Conservation (phyloP, 2,113 vertebrate species). For the Prunella himalayana region DNA sequence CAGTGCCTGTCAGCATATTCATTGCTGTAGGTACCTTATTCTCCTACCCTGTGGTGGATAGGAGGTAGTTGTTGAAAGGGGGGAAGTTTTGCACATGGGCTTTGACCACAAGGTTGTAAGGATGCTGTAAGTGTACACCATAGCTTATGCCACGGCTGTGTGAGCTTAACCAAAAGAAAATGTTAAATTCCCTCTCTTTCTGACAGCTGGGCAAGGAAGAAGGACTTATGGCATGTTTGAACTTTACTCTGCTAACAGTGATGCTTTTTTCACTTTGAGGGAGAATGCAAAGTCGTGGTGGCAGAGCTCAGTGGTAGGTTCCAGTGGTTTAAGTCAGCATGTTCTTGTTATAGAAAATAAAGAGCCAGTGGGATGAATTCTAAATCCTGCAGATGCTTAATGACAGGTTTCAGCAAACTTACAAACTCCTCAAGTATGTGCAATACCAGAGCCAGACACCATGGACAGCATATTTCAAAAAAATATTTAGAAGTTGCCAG, state of each 20-base stretch:
- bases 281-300: background rate
- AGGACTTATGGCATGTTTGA: background rate
- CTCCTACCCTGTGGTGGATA: background rate
- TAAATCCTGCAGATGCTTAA: conserved; percentile 59
- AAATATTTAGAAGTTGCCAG: background rate
- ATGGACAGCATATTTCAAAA: background rate
- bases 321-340: conserved; percentile 57
- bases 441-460: conserved; percentile 1
- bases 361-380: background rate
- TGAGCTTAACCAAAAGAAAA: background rate
- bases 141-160: accelerated
- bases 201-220: background rate
- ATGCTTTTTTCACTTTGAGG: background rate
- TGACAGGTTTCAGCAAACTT: conserved; percentile 52
- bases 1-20: background rate
- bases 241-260: background rate
- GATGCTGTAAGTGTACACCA: background rate
- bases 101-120: background rate
- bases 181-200: background rate
- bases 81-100: background rate
- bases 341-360: conserved; percentile 41
- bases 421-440: background rate
- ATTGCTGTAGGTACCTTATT: background rate
- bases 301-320: conserved; percentile 1
- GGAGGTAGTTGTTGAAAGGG: background rate